Conservation (phyloP, 2,888 invertebrate genomes). For the Zaprionus bogoriensis region DNA sequence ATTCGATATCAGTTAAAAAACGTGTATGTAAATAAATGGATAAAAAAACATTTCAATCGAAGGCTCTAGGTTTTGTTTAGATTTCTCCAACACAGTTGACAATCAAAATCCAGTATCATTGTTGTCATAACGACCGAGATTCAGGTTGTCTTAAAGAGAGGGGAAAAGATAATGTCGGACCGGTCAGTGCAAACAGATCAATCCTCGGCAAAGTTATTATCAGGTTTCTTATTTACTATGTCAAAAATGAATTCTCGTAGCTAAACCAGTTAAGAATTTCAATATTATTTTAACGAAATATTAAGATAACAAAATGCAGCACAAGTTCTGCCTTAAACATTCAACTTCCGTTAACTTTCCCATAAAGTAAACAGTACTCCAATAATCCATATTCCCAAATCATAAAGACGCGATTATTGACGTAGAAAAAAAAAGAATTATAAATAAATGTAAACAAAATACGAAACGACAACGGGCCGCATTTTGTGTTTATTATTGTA, state of each 20-base stretch:
- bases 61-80: no score
- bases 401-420: not conserved
- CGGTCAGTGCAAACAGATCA: not conserved
- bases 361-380: conserved; percentile 2
- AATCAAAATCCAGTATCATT: no score
- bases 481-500: conserved; percentile 67
- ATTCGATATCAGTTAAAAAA: not conserved
- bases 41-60: no score
- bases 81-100: no score
- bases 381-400: conserved; percentile 12
- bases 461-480: conserved; percentile 23
- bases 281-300: not conserved
- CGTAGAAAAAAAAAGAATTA: conserved; percentile 15
- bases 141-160: no score
- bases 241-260: not conserved
- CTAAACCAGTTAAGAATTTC: not conserved
- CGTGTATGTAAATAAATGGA: no score
- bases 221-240: not conserved
- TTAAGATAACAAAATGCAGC: not conserved
- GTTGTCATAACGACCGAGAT: no score
- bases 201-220: no score
- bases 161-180: no score
- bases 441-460: conserved; percentile 45
- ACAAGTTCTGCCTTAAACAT: no score
- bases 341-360: not conserved